These are phyloP conservation scores for Notiomystis cincta DNA, from an alignment of 2,113 vertebrate genomes.

Conservation along the genomic window DNA sequence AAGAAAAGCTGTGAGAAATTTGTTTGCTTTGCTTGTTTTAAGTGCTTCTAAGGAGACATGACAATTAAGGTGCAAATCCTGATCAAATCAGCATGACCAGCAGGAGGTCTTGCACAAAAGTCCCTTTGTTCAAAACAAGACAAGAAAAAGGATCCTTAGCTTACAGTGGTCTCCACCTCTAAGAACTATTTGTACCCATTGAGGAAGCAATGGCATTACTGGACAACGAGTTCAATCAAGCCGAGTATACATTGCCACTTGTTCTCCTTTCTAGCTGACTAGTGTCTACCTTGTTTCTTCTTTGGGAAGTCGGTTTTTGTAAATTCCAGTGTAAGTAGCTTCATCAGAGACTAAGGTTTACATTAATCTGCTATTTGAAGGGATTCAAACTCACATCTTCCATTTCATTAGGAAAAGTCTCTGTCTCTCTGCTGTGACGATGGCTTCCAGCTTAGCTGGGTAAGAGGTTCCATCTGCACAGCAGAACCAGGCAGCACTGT, in stretches of 20 bases:
- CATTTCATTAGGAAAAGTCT: neutral
- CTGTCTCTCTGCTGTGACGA: neutral
- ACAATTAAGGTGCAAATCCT: neutral
- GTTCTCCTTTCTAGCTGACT: neutral
- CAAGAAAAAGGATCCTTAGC: neutral
- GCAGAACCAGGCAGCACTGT: neutral
- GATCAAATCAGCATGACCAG: neutral
- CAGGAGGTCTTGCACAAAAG: neutral
- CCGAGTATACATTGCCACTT: neutral
- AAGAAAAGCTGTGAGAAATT: neutral
- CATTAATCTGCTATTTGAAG: neutral
- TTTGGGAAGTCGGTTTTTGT: neutral
- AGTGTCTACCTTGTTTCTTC: neutral
- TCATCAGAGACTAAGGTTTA: neutral
- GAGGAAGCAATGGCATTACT: neutral
- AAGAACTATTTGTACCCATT: neutral
- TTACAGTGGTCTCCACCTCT: neutral
- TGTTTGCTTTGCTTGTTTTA: neutral
- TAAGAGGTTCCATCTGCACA: neutral
- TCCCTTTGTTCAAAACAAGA: neutral
- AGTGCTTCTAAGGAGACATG: neutral
- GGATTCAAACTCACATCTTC: neutral
- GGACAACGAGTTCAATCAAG: neutral
- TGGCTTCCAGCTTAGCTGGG: neutral
- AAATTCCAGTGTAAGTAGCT: neutral